Base-by-base conservation (phyloP, 2,113 vertebrate species). In the Cyprinus carpio region DNA sequence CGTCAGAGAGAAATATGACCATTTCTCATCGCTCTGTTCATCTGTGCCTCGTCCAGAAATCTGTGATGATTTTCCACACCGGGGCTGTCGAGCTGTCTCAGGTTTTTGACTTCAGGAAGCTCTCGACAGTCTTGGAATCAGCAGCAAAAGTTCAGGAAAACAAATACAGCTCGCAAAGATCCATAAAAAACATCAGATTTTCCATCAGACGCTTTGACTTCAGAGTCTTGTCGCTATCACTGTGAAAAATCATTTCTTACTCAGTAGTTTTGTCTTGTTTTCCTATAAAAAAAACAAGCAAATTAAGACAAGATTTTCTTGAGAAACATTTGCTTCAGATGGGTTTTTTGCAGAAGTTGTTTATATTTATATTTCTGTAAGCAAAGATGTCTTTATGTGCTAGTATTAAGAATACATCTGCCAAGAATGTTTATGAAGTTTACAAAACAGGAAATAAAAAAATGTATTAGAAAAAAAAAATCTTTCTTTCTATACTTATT, bases 21-120 rank as follows among this genome's bases (percentile, higher is more conserved):
- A 51, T 80, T 77, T 90, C 27, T 87, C 87, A 88, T 88, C 81
- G 72, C 85, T 88, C 82, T 37, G 87, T 90, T 86, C 86, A 81
- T 84, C 86, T 69, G 37, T 34, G 58, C 58, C 76, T 12, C 60
- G 67, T 75, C 46, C 71, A 82, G 46, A 89, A 72, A 40, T 86
- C 72, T 81, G 46, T 20, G 18, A 25, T 34, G 87, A 75, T 8
- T 79, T 64, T 54, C 16, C 80, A 51, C 37, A 82, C 72, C 6
- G 78, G 60, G 37, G 58, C 58, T 51, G 77, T 79, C 46, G 65
- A 20, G 18, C 58, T 27, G 58, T 58, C 81, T 54, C 34, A 6
- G 20, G 31, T 51, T 56, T 25, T 23, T 60, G 49, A 54, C 49
- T 82, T 64, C 80, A 56, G 31, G 23, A 74, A 23, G 84, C 76